These are phyloP conservation scores for Schizaphis graminum DNA, from an alignment of 2,888 invertebrate genomes.

Conservation along the genomic window DNA sequence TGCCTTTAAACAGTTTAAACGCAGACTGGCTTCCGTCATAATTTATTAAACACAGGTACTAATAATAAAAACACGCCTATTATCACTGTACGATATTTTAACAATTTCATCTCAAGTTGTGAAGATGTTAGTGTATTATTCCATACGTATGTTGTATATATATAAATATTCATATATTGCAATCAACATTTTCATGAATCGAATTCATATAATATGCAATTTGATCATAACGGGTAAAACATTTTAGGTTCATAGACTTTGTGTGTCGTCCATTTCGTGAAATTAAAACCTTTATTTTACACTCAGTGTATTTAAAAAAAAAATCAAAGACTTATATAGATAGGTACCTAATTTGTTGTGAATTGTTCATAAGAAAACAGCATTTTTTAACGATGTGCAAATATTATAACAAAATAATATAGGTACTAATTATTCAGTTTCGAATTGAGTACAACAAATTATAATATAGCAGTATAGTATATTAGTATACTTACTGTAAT, in stretches of 20 bases:
- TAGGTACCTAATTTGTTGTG: not conserved
- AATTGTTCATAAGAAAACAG: not conserved
- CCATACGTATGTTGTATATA: not conserved
- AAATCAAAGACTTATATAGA: not conserved
- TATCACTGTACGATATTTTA: not conserved
- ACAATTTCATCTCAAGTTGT: not conserved
- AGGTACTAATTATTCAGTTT: not conserved
- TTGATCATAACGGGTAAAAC: not conserved
- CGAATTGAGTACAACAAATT: not conserved
- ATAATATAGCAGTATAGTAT: not conserved
- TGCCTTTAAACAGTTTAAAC: too few relatives aligned
- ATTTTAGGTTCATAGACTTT: not conserved
- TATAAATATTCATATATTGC: not conserved
- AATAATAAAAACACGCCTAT: too few relatives aligned
- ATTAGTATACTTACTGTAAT: not conserved
- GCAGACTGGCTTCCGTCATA: too few relatives aligned
- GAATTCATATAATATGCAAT: not conserved
- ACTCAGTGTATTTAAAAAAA: not conserved
- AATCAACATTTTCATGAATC: not conserved
- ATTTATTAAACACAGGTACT: too few relatives aligned
- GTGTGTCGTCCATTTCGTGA: not conserved
- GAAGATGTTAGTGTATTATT: not conserved
- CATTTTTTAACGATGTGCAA: not conserved
- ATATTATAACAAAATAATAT: not conserved
- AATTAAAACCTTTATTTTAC: not conserved